Evolutionary conservation across 2,113 vertebrate species (phyloP), one percentile per base, ranked within the genome.

Genomic region (Eurystomus gularis): DNA sequence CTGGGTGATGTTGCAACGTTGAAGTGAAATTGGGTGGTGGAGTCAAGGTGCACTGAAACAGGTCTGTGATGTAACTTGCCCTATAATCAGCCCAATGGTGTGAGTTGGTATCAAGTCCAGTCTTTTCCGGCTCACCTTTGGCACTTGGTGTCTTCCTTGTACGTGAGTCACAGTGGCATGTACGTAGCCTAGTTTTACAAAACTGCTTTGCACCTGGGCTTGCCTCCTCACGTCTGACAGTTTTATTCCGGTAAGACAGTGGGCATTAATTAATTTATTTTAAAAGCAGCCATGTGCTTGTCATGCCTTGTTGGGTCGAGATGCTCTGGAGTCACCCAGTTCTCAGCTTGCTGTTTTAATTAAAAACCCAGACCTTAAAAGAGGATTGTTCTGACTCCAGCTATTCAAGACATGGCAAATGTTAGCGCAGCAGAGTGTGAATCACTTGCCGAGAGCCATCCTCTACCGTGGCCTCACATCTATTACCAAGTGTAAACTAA

Each of bases 301-400:
- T 94, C 77, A 44, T 35, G 94, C 40, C 60, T 91, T 17, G 11
- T 73, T 88, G 86, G 68, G 75, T 87, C 88, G 86, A 42, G 91
- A 83, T 18, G 75, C 83, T 94, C 90, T 75, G 78, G 65, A 91
- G 72, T 88, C 44, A 37, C 84, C n/a, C 73, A 4, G 82, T 94
- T 57, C 87, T 95, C 61, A 91, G 71, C 31, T 57, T 62, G 75
- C 64, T 80, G 51, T 75, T 96, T 88, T 96, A 96, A 96, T 96
- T 96, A 91, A 96, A 92, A 94, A 23, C 80, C 52, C 4, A 19
- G 77, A 29, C 52, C 84, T 86, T 81, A 29, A 24, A 91, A 55
- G 54, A 33, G 49, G 71, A 16, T 55, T 21, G 39, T n/a, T 14
- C 57, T 77, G 76, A 82, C 76, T 96, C 76, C 33, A 12, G 1